Conservation (phyloP, 1,140 invertebrate genomes). For the Pogonomyrmex barbatus region DNA sequence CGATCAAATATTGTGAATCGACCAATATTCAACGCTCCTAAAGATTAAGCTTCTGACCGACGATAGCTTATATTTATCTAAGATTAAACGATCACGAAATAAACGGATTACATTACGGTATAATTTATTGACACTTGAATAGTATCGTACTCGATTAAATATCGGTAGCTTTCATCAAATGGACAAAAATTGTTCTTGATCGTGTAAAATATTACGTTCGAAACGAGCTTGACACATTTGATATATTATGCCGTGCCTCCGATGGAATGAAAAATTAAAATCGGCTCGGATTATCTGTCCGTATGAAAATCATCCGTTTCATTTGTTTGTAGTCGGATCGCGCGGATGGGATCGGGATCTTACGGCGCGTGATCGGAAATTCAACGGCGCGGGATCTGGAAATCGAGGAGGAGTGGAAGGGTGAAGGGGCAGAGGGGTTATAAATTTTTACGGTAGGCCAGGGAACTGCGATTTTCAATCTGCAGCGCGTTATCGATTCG, state of each 20-base stretch:
- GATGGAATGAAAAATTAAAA: slow-evolving; percentile 11
- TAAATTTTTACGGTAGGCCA: slow-evolving; percentile 46
- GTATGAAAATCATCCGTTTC: neutral
- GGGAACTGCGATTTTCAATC: slow-evolving; percentile 53
- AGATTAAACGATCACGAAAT: neutral
- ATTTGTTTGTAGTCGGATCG: neutral
- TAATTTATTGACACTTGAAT: neutral
- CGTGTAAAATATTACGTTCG: slow-evolving; percentile 12
- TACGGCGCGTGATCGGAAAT: slow-evolving; percentile 42
- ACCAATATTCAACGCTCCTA: neutral
- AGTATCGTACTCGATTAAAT: neutral
- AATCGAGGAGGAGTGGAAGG: neutral
- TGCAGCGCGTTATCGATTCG: slow-evolving; percentile 57
- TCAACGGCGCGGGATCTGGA: neutral
- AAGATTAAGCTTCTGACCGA: neutral
- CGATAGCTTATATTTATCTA: neutral
- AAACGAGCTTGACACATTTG: neutral
- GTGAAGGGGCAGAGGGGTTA: slow-evolving; percentile 21
- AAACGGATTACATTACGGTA: neutral
- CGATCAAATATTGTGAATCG: neutral
- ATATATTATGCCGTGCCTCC: neutral
- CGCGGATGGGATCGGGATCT: slow-evolving; percentile 2
- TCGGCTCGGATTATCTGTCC: neutral
- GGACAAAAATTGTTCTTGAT: neutral
- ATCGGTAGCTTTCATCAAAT: neutral